A percentile compares a stretch with the other conserved stretches of the same genome.
Evolutionary conservation across 2,888 invertebrate genomes (phyloP).

Genomic region (Cheilosia impressa): DNA sequence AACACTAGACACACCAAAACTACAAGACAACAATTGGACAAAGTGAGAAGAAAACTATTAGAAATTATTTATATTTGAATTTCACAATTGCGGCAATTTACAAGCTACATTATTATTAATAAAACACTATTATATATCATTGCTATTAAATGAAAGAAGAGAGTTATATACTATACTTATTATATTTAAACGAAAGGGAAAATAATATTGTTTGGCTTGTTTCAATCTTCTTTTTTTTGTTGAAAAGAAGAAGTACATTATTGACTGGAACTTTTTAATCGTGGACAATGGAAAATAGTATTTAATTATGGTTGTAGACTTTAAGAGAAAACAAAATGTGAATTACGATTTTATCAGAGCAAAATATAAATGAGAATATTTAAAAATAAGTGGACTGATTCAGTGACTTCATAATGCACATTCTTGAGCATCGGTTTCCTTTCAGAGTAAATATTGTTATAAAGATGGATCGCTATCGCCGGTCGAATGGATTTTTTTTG

Average conservation of each 20-base stretch:
- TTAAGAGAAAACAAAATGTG: conserved; percentile 48
- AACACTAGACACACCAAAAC: conserved; percentile 43
- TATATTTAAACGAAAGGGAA: conserved; percentile 27
- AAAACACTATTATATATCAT: conserved; percentile 40
- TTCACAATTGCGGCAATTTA: conserved; percentile 52
- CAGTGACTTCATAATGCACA: too few species aligned
- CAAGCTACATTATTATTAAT: conserved; percentile 47
- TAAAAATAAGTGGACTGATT: conserved; percentile 3
- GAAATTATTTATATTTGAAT: conserved; percentile 16
- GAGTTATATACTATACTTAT: conserved; percentile 28
- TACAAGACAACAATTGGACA: not conserved
- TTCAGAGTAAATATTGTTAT: too few species aligned
- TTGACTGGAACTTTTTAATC: conserved; percentile 34
- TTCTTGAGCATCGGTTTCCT: too few species aligned
- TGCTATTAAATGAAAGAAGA: conserved; percentile 31
- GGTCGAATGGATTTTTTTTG: too few species aligned
- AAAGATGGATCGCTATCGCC: too few species aligned
- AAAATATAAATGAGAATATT: conserved; percentile 54
- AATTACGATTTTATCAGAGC: conserved; percentile 64
- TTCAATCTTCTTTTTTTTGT: not conserved
- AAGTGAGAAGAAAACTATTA: not conserved
- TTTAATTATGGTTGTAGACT: conserved; percentile 51
- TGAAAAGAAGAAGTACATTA: conserved; percentile 2
- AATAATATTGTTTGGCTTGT: conserved; percentile 18
- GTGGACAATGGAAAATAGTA: conserved; percentile 38